Percentiles rank a stretch among this genome's conserved stretches.
Conservation (phyloP, 2,113 vertebrate species). For the Odontophorus gujanensis region DNA sequence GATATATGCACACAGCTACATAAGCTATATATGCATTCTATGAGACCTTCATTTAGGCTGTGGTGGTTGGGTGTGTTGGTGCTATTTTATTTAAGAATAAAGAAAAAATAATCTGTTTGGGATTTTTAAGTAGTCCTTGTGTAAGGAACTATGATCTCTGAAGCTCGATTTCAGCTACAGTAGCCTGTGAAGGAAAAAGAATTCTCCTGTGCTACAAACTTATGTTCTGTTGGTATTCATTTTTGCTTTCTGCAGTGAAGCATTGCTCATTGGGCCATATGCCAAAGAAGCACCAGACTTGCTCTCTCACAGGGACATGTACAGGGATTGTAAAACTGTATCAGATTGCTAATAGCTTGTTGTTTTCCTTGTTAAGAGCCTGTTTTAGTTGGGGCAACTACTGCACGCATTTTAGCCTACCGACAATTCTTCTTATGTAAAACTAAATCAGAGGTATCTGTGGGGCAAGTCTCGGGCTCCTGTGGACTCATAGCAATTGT, state of each 20-base stretch:
- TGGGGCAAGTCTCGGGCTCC: neutral
- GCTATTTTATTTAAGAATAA: neutral
- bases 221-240: neutral
- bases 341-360: neutral
- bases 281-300: neutral
- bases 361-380: neutral
- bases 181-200: neutral
- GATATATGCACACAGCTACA: neutral
- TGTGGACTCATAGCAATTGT: neutral
- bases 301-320: neutral
- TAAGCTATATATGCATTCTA: accelerated
- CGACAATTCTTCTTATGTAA: neutral
- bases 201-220: neutral
- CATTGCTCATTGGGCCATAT: accelerated
- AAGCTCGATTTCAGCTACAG: neutral
- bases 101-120: neutral
- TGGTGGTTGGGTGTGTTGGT: neutral
- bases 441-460: accelerated
- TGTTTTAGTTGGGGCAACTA: neutral
- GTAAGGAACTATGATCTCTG: neutral
- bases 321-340: neutral
- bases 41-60: accelerated
- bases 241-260: neutral
- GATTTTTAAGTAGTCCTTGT: accelerated
- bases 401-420: neutral